These are phyloP conservation scores for Zelostemma sp. DNA, from an alignment of 1,140 invertebrate species.

Conservation along the genomic window DNA sequence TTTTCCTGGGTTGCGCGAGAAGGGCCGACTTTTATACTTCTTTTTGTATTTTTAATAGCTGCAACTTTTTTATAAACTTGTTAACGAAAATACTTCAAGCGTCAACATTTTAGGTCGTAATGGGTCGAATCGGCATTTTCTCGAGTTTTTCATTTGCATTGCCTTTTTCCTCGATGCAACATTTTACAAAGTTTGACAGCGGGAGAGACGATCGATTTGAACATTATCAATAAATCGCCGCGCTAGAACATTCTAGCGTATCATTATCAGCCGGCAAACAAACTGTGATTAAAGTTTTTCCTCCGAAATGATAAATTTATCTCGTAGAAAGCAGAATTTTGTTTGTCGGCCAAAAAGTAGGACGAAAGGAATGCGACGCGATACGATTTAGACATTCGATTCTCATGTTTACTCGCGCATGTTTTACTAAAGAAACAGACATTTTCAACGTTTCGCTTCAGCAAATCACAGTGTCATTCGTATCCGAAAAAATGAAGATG, in stretches of 20 bases:
- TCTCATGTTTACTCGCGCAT: too few relatives aligned
- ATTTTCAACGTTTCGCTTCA: background rate
- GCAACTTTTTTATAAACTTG: too few relatives aligned
- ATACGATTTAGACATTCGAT: too few relatives aligned
- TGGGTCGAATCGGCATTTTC: too few relatives aligned
- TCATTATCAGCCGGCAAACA: slow-evolving; percentile 3
- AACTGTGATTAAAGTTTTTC: background rate
- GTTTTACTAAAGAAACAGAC: background rate
- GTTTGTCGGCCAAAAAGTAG: background rate
- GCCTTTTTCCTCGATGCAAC: background rate
- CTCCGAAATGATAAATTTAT: background rate
- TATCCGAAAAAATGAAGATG: background rate
- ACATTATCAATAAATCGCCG: background rate
- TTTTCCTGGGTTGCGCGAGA: background rate
- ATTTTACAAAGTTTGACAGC: too few relatives aligned
- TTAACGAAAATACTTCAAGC: too few relatives aligned
- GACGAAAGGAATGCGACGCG: too few relatives aligned
- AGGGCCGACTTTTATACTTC: background rate
- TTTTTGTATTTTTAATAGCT: background rate
- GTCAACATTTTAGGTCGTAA: too few relatives aligned
- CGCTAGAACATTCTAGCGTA: background rate
- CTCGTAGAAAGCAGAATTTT: background rate
- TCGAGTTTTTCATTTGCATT: background rate
- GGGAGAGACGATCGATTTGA: background rate
- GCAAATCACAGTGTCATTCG: background rate